Base-by-base conservation (phyloP, 2,888 invertebrate species). In the Dicycla oo region DNA sequence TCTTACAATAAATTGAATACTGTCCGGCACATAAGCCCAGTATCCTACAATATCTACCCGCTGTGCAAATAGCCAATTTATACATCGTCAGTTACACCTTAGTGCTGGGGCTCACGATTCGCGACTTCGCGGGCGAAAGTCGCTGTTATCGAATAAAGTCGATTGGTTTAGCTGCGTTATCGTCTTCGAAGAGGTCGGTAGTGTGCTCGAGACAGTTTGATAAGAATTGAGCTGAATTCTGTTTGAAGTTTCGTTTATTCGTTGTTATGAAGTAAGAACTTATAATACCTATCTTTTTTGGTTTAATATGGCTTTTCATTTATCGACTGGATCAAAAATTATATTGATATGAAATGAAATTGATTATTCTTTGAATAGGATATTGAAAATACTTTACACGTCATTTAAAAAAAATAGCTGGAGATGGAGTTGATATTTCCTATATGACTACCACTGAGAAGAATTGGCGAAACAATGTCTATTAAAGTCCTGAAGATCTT, bases 1-100 rank as follows among this genome's bases (percentile, higher is more conserved):
- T 89, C 86, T 86, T 72, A 75, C 86, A 84, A 87, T 88, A 90
- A 90, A 91, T 91, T 90, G 88, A 89, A 90, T 88, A 86, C 80
- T 78, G 83, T 83, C 83, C 60, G 78, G 78, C 80, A 83, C 75
- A 79, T 82, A 81, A 80, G 69, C 82, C 80, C 80, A 80, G 83
- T 88, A 88, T 86, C 85, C 86, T 75, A 70, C 82, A 87, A 87
- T 87, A 88, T 84, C 85, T 73, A 79, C 81, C 80, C 83, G 86
- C 86, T 83, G 85, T 85, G 89, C 88, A 90, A 91, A 91, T 90
- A 91, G 83, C 84, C 88, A 88, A 88, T 90, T 88, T 88, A 86
- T 87, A 85, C 80, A 81, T 84, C 79, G 84, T 81, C 83, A 78
- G 73, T 76, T 72, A 78, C 67, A 73, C 49, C 64, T 78, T 78